These are phyloP conservation scores for Porites cylindrica DNA, from an alignment of 92 coral and sea anemone genomes.

Conservation along the genomic window DNA sequence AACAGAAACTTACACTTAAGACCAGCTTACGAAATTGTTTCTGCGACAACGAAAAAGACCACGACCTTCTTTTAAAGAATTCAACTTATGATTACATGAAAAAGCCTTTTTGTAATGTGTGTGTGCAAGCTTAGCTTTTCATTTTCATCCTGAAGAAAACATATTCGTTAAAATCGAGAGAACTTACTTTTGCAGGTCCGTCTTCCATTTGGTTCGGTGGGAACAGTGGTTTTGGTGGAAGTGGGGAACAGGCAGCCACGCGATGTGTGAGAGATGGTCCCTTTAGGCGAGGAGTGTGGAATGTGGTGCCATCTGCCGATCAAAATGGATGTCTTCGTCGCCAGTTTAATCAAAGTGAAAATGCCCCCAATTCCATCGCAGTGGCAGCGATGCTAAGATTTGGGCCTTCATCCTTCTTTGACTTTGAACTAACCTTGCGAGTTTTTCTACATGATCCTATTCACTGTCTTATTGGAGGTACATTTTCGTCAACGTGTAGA, in stretches of 20 bases:
- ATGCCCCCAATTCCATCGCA: constrained; percentile 71
- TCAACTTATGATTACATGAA: too few relatives aligned
- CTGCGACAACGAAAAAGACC: too few relatives aligned
- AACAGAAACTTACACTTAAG: too few relatives aligned
- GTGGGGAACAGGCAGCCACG: constrained; percentile 58
- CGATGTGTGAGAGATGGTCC: constrained; percentile 90
- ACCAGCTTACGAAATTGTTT: too few relatives aligned
- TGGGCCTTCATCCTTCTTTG: constrained; percentile 35
- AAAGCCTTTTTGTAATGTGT: too few relatives aligned
- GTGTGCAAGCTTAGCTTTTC: too few relatives aligned
- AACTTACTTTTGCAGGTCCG: background rate
- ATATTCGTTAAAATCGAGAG: too few relatives aligned
- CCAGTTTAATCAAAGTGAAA: constrained; percentile 61
- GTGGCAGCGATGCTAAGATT: constrained; percentile 53
- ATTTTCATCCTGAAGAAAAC: too few relatives aligned
- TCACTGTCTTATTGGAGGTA: constrained; percentile 81
- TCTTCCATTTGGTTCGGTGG: constrained; percentile 85
- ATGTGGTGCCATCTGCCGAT: constrained; percentile 63
- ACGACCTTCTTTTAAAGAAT: too few relatives aligned
- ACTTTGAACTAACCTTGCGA: constrained; percentile 76
- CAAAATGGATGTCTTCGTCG: constrained; percentile 73
- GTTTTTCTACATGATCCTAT: constrained; percentile 77
- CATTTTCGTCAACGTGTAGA: background rate
- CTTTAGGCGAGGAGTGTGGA: constrained; percentile 80
- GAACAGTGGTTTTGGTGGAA: constrained; percentile 88